Base-by-base conservation (phyloP, 2,797 vertebrate species). In the Sphaeramia orbicularis region DNA sequence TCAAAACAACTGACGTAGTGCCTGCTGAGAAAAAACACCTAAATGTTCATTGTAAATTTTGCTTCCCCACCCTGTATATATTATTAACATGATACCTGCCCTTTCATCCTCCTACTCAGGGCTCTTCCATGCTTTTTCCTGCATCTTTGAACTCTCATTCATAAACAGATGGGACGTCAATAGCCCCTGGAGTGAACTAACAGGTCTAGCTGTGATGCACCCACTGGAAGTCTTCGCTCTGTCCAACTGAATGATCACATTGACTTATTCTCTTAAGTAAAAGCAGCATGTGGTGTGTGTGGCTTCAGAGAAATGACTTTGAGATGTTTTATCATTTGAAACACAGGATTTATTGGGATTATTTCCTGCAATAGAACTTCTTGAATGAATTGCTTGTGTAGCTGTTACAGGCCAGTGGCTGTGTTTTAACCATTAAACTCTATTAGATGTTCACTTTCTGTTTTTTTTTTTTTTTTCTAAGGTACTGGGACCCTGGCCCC, bases 401-500 rank as follows among this genome's bases (percentile, higher is more conserved):
- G 32, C 7, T 24, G 21, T 24, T 4, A 2, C 21, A 24, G 21
- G 2, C 0, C 35, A 5, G 7, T 16, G 14, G 11, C 9, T 13
- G 35, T 15, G 14, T 48, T 41, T 49, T 4, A 43, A 11, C 2
- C 8, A 36, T 16, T n/a, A 21, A 27, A 41, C 9, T 30, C 32
- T 18, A 2, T 19, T 10, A 1, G 19, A 70, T 35, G 15, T 15
- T 49, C 7, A 10, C 27, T 63, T 6, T 65, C 3, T n/a, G n/a
- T n/a, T n/a, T n/a, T 52, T 53, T 13, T 54, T 8, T 19, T 18
- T 21, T 81, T 24, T 9, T 14, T 6, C n/a, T 5, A 41, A 98
- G 98, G 81, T 99, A 98, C 86, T 99, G 97, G 98, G 98, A 97
- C 93, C 96, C 98, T 9, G 97, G 97, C 10, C 97, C 97, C 35